Evolutionary conservation across 1,140 invertebrate genomes (phyloP), one percentile per base, ranked within the genome.

Genomic region (Idris sp.): DNA sequence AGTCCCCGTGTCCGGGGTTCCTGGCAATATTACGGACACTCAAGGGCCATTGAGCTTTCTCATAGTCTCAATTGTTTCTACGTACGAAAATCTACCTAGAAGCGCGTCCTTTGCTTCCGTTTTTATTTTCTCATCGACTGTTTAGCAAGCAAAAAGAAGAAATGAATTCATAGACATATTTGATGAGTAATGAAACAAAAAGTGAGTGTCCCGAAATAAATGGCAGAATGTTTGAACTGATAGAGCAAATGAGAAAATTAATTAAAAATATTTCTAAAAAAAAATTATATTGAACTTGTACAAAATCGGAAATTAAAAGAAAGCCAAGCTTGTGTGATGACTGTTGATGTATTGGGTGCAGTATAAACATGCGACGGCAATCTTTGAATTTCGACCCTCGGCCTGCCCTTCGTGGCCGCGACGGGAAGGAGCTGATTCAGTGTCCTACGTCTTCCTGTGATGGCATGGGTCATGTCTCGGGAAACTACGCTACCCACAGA

Each of bases 381-480:
- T 86, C 83, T 74, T 88, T 87, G 84, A 86, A 84, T 88, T 85
- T 84, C 76, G 80, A 83, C 59, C 73, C 80, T 77, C 85, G 86
- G 59, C 82, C 87, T 81, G 76, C 80, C 74, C 81, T 81, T 83
- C 84, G 88, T 83, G 88, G 89, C 82, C 88, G 90, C 81, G 91
- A 92, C 80, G 90, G 89, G 77, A 91, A 91, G 88, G 91, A 92
- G 86, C 89, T 92, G 82, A 90, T 92, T 83, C 91, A 91, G 83
- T 94, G 93, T 83, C 92, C 92, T 54, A 93, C 91, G 58, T 90
- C 90, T 69, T 91, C 90, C 78, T 94, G 93, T 88, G 91, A 93
- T 88, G 92, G 93, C 84, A 90, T 91, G 88, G 92, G 92, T 79
- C 92, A 92, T 87, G 86, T 92, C 81, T 92, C 91, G 80, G 92